Evolutionary conservation across 2,797 vertebrate genomes (phyloP), one percentile per base, ranked within the genome.

Genomic region (Spizella passerina): DNA sequence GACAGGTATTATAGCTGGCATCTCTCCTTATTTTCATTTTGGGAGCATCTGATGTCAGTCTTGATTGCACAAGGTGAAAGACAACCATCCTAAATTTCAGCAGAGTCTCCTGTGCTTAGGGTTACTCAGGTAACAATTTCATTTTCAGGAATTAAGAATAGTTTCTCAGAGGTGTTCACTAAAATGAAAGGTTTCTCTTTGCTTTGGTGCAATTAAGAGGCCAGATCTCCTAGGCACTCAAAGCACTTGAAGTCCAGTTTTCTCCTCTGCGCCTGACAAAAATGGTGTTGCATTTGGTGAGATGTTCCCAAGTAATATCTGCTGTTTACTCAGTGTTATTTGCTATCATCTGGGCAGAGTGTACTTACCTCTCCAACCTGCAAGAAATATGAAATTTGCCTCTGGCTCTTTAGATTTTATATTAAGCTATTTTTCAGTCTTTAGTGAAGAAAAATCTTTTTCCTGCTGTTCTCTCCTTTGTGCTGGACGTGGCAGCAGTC

Each of bases 401-500:
- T 94, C 88, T 64, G 88, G 95, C 88, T 80, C 82, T 90, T 95
- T 92, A 79, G 83, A 83, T 95, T 96, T 97, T 93, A 90, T 95
- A 97, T 95, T 94, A 96, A 97, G 68, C 86, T 94, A 83, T 95
- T 97, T 97, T 97, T 96, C 84, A 94, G 66, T 90, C 60, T 89
- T 95, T 63, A 91, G 76, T 64, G 47, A 95, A 94, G 79, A 93
- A 97, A 93, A 95, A 96, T 81, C 38, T 79, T 94, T 93, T 96
- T 61, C 65, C 78, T 91, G 47, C 60, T 92, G 18, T 34, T 88
- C 30, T 88, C 24, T 69, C 66, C 84, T 92, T 12, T 9, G 36
- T 79, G 55, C 79, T 95, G 50, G 87, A 86, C 80, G 52, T 29
- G 52, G 68, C 61, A 94, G 60, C n/a, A 12, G 10, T 30, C 15